Evolutionary conservation across 1,140 invertebrate genomes (phyloP), one percentile per base, ranked within the genome.

Genomic region (Mesaphorura yosii): DNA sequence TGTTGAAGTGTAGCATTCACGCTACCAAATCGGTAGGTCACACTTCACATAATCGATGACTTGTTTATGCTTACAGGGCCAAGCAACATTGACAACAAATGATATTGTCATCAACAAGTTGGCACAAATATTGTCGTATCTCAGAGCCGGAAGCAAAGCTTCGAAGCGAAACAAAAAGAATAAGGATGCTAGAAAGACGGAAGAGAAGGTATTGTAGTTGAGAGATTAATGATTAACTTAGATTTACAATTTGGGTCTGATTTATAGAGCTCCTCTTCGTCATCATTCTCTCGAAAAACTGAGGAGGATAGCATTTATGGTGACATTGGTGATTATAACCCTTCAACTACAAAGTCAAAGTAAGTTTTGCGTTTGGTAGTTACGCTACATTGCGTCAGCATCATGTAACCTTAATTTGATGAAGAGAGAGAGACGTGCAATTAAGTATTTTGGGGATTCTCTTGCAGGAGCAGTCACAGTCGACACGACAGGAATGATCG

Each of bases 81-180:
- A 82, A 25, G 80, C 87, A 1, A 86, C 88, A 0, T 69, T 92
- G 10, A 90, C 86, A 4, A 94, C 89, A 15, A 94, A 96, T 67
- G 91, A 96, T 63, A 93, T 79, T 55, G 89, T 97, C 0, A 89
- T 98, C 47, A 94, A 97, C 67, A 98, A 98, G 70, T 68, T 98
- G 6, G 89, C 91, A 0, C 92, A 98, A 70, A 97, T 98, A 67
- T 73, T 98, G 27, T 91, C 89, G 0, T 97, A 98, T 64, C 70
- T 98, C 12, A 73, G 94, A 2, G 83, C 87, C 60, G 86, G 86
- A 22, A 78, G 72, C 6, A 73, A 84, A 39, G 80, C 83, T 59
- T 78, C 76, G 23, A 86, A 86, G 63, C 89, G 88, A 63, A 75
- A 79, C 12, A 87, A 85, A 66, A 82, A 81, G 57, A 66, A 64